Conservation (phyloP, 1,140 invertebrate species). For the Myzus persicae region DNA sequence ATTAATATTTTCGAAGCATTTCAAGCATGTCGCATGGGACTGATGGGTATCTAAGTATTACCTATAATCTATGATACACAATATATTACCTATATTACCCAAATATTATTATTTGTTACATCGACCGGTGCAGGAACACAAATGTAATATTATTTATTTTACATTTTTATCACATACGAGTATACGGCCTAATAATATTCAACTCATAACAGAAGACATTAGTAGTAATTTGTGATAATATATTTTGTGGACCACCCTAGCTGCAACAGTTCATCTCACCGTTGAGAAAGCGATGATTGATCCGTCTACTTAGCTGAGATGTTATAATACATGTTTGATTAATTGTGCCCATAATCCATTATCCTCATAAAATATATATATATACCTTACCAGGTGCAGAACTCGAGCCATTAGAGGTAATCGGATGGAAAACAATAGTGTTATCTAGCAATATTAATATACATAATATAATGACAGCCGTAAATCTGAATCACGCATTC, state of each 20-base stretch:
- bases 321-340: conserved; percentile 43
- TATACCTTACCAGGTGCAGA: not conserved
- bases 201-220: not conserved
- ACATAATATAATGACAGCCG: not conserved
- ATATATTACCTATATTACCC: too few species aligned
- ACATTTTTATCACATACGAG: not conserved
- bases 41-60: too few species aligned
- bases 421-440: not conserved
- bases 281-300: not conserved
- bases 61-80: not conserved
- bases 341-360: conserved; percentile 27
- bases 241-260: conserved; percentile 13
- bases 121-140: not conserved
- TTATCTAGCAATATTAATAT: not conserved
- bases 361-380: conserved; percentile 3
- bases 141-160: not conserved
- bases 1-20: too few species aligned
- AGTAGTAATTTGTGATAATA: conserved; percentile 49
- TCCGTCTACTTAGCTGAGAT: conserved; percentile 38
- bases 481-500: not conserved
- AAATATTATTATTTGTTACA: not conserved
- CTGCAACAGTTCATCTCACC: not conserved
- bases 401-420: not conserved
- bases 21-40: too few species aligned
- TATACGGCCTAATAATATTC: not conserved